Evolutionary conservation across 2,888 invertebrate genomes (phyloP), one percentile per base, ranked within the genome.

Genomic region (Aromia moschata): DNA sequence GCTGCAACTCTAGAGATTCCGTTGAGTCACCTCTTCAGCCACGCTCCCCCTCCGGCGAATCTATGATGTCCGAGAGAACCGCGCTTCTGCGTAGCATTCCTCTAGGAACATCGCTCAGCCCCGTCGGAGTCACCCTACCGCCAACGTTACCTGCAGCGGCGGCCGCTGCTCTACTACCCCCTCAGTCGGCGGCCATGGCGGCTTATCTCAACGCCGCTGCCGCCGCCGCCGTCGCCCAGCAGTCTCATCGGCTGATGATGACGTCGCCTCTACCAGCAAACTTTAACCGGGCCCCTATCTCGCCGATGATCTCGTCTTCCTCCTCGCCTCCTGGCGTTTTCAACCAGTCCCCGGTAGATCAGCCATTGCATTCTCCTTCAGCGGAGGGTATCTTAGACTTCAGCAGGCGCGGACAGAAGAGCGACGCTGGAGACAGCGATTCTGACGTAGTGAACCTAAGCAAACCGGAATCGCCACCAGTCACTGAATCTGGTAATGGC

Each of bases 1-100:
- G 92, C 77, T 92, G 92, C 82, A 88, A 92, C 70, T 93, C 92
- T 56, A 86, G 92, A 74, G 92, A 92, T 77, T 93, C 93, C 58
- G 81, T 83, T 70, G 85, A 84, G 70, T 85, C 84, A 54, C 89
- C 88, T 44, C 15, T 57, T 4, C 64, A 57, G 1, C 88, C 87
- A 63, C 87, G 91, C 66, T 92, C 91, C 80, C 90, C 91, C 61
- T 90, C 90, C 56, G 87, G 88, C 75, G 91, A 91, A 79, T 90
- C 90, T n/a, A 84, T 89, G 74, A 87, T 89, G 76, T 89, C 90
- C 41, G 89, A 88, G 62, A 85, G 89, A 56, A 79, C 79, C 3
- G 81, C 81, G 38, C 75, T 83, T 17, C 73, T 78, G 7, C 75
- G 79, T 18, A 81, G 82, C 30, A 82, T 82, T 40, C 84, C 86